A percentile compares a stretch with the other conserved stretches of the same genome.
Evolutionary conservation across 2,888 invertebrate genomes (phyloP).

Genomic region (Hirtodrosophila confusa): DNA sequence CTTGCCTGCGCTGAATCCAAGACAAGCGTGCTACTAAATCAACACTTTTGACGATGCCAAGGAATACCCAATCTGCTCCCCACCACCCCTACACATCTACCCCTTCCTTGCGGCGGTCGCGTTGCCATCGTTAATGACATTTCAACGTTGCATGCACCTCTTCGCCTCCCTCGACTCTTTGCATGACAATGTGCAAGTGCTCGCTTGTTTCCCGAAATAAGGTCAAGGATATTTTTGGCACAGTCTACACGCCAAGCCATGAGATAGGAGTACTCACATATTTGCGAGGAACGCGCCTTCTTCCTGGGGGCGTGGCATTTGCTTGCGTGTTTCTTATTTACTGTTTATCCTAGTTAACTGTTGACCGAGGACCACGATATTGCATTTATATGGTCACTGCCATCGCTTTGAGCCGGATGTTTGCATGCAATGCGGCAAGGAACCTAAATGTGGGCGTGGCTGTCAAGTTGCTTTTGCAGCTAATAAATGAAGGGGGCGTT

Average conservation of each 20-base stretch:
- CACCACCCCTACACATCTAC: not conserved
- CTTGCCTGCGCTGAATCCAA: constrained; percentile 32
- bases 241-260: constrained; percentile 31
- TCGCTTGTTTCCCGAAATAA: constrained; percentile 42
- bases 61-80: not conserved
- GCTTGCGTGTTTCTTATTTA: constrained; percentile 46
- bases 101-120: constrained; percentile 8
- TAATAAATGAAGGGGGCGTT: not conserved
- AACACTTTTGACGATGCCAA: constrained; percentile 46
- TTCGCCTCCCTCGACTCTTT: not conserved
- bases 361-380: constrained; percentile 22
- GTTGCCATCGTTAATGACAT: constrained; percentile 57
- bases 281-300: not conserved
- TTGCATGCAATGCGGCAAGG: constrained; percentile 26
- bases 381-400: constrained; percentile 40
- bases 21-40: constrained; percentile 58
- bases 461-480: not conserved
- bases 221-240: constrained; percentile 66
- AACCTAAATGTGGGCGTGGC: constrained; percentile 20
- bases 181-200: constrained; percentile 50
- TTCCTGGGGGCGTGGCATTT: constrained; percentile 40
- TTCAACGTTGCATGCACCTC: constrained; percentile 33
- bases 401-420: constrained; percentile 47
- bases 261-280: not conserved
- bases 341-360: constrained; percentile 1